Conservation (phyloP, 2,113 vertebrate species). For the Brevimyrus niger region DNA sequence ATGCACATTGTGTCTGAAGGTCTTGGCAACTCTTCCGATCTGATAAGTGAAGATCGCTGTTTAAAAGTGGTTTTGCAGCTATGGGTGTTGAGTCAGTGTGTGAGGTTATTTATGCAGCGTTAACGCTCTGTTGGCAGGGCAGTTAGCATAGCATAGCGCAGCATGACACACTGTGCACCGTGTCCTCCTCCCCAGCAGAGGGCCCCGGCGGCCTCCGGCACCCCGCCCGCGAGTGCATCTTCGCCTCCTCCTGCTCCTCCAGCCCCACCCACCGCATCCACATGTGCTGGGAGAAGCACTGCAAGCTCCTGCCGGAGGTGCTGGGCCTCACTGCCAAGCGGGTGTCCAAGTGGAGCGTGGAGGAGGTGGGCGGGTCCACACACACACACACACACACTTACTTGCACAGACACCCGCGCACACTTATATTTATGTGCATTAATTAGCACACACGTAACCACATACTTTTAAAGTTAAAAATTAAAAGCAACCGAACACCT, state of each 20-base stretch:
- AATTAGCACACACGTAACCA: constrained; percentile 18
- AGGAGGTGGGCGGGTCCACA: constrained; percentile 65
- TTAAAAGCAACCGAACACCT: background rate
- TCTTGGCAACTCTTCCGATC: background rate
- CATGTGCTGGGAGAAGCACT: constrained; percentile 85
- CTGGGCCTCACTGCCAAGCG: constrained; percentile 75
- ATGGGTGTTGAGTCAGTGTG: background rate
- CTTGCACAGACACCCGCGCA: background rate
- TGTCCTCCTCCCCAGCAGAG: constrained; percentile 37
- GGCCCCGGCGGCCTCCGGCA: constrained; percentile 71
- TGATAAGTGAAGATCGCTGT: background rate
- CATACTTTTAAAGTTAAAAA: background rate
- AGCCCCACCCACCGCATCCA: constrained; percentile 71
- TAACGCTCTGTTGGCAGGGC: background rate
- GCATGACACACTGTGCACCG: background rate
- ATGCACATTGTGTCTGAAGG: background rate
- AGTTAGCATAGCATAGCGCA: background rate
- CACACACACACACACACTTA: background rate
- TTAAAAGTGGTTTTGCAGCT: background rate
- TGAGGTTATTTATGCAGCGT: background rate
- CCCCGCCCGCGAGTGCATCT: constrained; percentile 80
- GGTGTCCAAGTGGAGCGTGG: constrained; percentile 78
- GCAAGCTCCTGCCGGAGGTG: constrained; percentile 80
- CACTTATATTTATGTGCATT: constrained; percentile 15
- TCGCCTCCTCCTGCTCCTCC: constrained; percentile 71